Evolutionary conservation across 2,797 vertebrate genomes (phyloP).

Genomic region (Thalassophryne amazonica): DNA sequence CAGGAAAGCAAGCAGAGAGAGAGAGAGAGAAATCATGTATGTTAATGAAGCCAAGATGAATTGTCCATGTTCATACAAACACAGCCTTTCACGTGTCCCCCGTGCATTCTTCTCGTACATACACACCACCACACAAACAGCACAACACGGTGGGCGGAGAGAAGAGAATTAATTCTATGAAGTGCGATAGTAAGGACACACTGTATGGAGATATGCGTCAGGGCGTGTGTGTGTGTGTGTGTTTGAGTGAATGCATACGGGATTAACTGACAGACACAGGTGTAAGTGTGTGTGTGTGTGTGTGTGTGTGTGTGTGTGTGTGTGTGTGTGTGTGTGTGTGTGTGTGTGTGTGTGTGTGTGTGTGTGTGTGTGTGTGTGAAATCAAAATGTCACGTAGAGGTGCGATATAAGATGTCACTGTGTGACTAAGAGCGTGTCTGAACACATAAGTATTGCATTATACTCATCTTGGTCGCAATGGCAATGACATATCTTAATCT

Average conservation of each 20-base stretch:
- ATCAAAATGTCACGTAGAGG: too few species aligned
- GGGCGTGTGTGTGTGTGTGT: background rate
- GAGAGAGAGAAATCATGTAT: slow-evolving; percentile 52
- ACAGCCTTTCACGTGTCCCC: slow-evolving; percentile 67
- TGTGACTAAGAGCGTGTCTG: slow-evolving; percentile 11
- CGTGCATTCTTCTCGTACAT: slow-evolving; percentile 50
- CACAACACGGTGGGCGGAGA: slow-evolving; percentile 62
- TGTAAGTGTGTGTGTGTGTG: background rate
- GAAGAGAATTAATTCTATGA: slow-evolving; percentile 74
- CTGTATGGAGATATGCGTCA: slow-evolving; percentile 58
- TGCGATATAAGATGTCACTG: background rate
- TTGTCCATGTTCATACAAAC: slow-evolving; percentile 70
- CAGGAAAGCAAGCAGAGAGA: slow-evolving; percentile 28
- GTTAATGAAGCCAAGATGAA: slow-evolving; percentile 81
- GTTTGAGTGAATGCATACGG: background rate
- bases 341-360: background rate
- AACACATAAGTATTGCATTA: slow-evolving; percentile 33
- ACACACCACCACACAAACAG: slow-evolving; percentile 16
- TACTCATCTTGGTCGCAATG: slow-evolving; percentile 48
- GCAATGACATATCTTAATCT: slow-evolving; percentile 82
- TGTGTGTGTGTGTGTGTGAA: background rate
- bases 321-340: background rate
- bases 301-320: background rate
- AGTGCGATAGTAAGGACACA: slow-evolving; percentile 59
- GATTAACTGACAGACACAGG: slow-evolving; percentile 25